Evolutionary conservation across 1,140 invertebrate genomes (phyloP), one percentile per base, ranked within the genome.

Genomic region (Zeugodacus cucurbitae): DNA sequence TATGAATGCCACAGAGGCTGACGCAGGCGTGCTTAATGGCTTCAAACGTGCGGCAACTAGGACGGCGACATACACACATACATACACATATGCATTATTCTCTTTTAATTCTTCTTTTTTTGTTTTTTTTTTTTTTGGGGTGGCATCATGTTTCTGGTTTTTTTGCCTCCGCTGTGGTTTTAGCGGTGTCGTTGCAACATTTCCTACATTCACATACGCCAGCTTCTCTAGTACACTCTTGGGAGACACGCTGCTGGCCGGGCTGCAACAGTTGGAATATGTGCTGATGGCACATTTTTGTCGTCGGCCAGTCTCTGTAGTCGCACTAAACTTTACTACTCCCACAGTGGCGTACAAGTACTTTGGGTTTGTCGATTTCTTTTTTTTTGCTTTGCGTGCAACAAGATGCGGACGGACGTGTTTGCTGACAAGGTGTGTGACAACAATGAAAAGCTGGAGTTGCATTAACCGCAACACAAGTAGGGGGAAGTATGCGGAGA

Each of bases 401-500:
- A 48, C 48, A 59, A 26, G 22, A 6, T 59, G 6, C n/a, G 58
- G 58, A n/a, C 58, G 58, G 58, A 67, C n/a, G 14, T 67, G 29
- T 67, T 67, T 67, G 29, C 32, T 67, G 64, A 67, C 64, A 67
- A 67, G 64, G 29, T 67, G 64, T 67, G 64, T 67, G 64, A 67
- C 64, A 67, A 67, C 64, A 67, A 67, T 32, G 64, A 67, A 67
- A 67, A 17, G 10, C 29, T 67, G 64, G 29, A 67, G 32, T 67
- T 34, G 64, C 64, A 67, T 10, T 67, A 67, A 67, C 64, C 64
- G 64, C 64, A 67, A 14, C 1, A 29, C 29, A n/a, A 10, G 62
- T 26, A n/a, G n/a, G 26, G 29, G 29, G 2, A 67, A 67, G 26
- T 32, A 64, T 29, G 29, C 7, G n/a, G n/a, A n/a, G n/a, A 59